These are phyloP conservation scores for Endomychus coccineus DNA, from an alignment of 2,888 invertebrate species.

Conservation along the genomic window DNA sequence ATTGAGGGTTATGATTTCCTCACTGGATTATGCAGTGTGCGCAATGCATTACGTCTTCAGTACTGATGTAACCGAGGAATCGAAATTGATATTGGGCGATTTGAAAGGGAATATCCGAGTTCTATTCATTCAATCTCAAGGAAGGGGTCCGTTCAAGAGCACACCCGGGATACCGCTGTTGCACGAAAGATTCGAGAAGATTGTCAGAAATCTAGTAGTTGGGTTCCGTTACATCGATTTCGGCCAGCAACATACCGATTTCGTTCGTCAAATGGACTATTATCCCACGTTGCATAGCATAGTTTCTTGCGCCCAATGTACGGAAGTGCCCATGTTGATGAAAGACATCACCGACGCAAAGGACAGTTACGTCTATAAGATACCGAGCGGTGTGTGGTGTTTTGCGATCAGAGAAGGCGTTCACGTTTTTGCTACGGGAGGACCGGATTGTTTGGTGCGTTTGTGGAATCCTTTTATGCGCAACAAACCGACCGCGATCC, in stretches of 20 bases:
- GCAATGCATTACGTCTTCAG: constrained; percentile 57
- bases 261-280: constrained; percentile 59
- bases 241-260: constrained; percentile 28
- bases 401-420: constrained; percentile 54
- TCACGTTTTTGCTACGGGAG: constrained; percentile 60
- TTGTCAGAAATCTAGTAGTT: constrained; percentile 31
- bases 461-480: constrained; percentile 79
- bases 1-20: constrained; percentile 61
- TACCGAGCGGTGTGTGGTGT: constrained; percentile 55
- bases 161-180: constrained; percentile 54
- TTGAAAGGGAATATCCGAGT: constrained; percentile 62
- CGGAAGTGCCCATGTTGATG: constrained; percentile 51
- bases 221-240: constrained; percentile 25
- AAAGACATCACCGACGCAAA: constrained; percentile 53
- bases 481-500: constrained; percentile 52
- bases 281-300: constrained; percentile 59
- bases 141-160: constrained; percentile 65
- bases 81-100: constrained; percentile 66
- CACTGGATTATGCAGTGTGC: constrained; percentile 53
- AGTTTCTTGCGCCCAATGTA: constrained; percentile 51
- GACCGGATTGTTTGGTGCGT: constrained; percentile 56
- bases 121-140: constrained; percentile 53
- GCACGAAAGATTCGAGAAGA: constrained; percentile 49
- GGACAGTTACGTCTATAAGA: constrained; percentile 51
- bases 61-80: constrained; percentile 48